Evolutionary conservation across 2,888 invertebrate genomes (phyloP).

Genomic region (Parnassius smintheus): DNA sequence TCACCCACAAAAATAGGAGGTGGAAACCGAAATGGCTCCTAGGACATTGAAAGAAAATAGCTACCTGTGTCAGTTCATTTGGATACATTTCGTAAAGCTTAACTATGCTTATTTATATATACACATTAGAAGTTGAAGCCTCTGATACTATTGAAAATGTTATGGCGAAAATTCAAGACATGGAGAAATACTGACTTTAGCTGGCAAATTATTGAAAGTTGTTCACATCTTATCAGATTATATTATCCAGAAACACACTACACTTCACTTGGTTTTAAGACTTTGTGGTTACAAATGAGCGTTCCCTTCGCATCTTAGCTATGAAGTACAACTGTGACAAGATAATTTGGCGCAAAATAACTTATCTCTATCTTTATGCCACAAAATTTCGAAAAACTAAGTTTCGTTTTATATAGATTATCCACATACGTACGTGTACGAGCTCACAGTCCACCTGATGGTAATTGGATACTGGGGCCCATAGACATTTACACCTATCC

Average conservation of each 20-base stretch:
- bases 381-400: slow-evolving; percentile 99
- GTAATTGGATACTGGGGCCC: too few species aligned
- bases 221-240: slow-evolving; percentile 95
- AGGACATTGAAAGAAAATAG: too few species aligned
- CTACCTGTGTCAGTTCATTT: too few species aligned
- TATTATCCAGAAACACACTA: slow-evolving; percentile 90
- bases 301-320: slow-evolving; percentile 96
- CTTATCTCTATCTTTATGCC: slow-evolving; percentile 94
- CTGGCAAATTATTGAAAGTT: slow-evolving; percentile 97
- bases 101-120: slow-evolving; percentile 97
- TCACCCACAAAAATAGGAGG: too few species aligned
- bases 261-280: slow-evolving; percentile 94
- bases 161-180: slow-evolving; percentile 95
- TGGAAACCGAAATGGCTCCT: too few species aligned
- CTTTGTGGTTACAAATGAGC: slow-evolving; percentile 95
- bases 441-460: too few species aligned
- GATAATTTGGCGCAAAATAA: slow-evolving; percentile 98
- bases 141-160: slow-evolving; percentile 97
- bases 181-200: slow-evolving; percentile 95
- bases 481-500: too few species aligned
- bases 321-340: slow-evolving; percentile 99
- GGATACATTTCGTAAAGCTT: slow-evolving; percentile 43
- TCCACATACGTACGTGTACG: too few species aligned
- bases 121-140: slow-evolving; percentile 93
- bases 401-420: slow-evolving; percentile 84